Conservation (phyloP, 2,797 vertebrate species). For the Acanthornis magna region DNA sequence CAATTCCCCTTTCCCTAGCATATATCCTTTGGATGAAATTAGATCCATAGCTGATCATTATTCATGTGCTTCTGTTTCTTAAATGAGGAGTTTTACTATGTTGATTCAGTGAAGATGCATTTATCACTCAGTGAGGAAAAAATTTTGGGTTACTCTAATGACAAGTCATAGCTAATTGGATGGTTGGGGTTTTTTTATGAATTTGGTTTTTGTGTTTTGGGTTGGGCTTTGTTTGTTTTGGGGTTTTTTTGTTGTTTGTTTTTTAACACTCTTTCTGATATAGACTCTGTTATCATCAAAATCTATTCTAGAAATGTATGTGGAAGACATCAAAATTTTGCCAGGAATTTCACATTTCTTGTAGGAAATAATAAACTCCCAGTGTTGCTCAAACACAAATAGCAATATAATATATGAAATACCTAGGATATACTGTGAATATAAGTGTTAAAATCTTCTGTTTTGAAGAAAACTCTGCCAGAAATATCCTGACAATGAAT, state of each 20-base stretch:
- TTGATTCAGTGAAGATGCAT: background rate
- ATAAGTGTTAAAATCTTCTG: background rate
- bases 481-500: background rate
- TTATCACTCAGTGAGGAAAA: background rate
- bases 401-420: background rate
- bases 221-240: background rate
- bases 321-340: background rate
- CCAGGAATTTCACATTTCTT: background rate
- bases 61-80: background rate
- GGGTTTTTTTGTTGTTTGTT: too few species aligned
- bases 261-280: background rate
- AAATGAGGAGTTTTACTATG: background rate
- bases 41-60: background rate
- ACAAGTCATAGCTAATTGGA: background rate
- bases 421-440: background rate
- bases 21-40: background rate
- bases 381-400: background rate
- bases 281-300: background rate
- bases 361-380: background rate
- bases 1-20: background rate
- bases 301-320: background rate
- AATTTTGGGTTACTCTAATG: background rate
- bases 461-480: background rate
- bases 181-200: fast-evolving
- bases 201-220: fast-evolving